A percentile compares a stretch with the other conserved stretches of the same genome.
Evolutionary conservation across 2,797 vertebrate species (phyloP).

Genomic region (Mastacembelus armatus): DNA sequence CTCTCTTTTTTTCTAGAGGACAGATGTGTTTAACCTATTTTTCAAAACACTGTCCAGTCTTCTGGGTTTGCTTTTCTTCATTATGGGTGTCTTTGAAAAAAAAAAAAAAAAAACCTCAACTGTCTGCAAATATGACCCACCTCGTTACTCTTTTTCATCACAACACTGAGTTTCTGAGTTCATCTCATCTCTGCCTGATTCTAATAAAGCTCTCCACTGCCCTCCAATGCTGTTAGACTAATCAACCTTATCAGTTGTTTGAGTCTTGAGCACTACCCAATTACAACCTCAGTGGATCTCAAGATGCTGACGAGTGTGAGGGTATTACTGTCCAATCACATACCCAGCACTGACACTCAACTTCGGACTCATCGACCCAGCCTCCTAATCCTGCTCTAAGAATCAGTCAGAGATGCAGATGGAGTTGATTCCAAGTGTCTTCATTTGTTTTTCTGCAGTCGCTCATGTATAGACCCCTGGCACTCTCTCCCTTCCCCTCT

Average conservation of each 20-base stretch:
- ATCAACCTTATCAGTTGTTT: slow-evolving; percentile 76
- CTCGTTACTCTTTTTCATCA: neutral
- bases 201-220: slow-evolving; percentile 32
- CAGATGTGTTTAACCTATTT: slow-evolving; percentile 34
- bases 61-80: slow-evolving; percentile 2
- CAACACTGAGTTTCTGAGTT: neutral
- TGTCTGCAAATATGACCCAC: neutral
- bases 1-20: slow-evolving; percentile 11
- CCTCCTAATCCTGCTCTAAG: slow-evolving; percentile 68
- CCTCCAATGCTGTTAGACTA: slow-evolving; percentile 47
- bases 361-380: slow-evolving; percentile 63
- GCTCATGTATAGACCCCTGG: slow-evolving; percentile 48
- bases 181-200: slow-evolving; percentile 33
- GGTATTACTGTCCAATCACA: slow-evolving; percentile 76
- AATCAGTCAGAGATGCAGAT: slow-evolving; percentile 70
- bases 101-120: neutral
- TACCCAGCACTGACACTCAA: slow-evolving; percentile 48
- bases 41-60: slow-evolving; percentile 8
- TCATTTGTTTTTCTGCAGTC: slow-evolving; percentile 69
- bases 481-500: slow-evolving; percentile 19
- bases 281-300: slow-evolving; percentile 72
- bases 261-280: slow-evolving; percentile 72
- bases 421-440: slow-evolving; percentile 72
- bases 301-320: slow-evolving; percentile 67
- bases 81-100: neutral